These are phyloP conservation scores for Crocodylus rhombifer DNA, from an alignment of 2,797 vertebrate species.

Conservation along the genomic window DNA sequence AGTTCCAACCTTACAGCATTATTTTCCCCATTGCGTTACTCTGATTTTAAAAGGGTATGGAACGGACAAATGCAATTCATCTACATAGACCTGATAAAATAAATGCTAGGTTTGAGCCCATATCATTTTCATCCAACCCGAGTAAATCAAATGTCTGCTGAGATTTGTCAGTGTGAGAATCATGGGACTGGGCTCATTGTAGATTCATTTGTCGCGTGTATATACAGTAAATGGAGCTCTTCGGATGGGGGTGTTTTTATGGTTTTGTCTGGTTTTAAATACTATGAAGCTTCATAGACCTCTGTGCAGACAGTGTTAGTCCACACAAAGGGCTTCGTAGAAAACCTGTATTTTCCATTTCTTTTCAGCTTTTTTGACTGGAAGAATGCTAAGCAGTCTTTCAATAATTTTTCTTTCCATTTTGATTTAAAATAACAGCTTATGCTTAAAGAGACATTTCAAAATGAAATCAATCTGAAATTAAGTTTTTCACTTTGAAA, in stretches of 20 bases:
- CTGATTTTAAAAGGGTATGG: conserved; percentile 46
- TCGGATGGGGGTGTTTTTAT: conserved; percentile 12
- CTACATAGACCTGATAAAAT: conserved; percentile 41
- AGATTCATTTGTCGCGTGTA: conserved; percentile 34
- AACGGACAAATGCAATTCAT: conserved; percentile 10
- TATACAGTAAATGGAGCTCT: background rate
- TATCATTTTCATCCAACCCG: conserved; percentile 17
- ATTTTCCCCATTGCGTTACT: conserved; percentile 40
- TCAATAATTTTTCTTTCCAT: background rate
- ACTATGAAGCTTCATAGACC: background rate
- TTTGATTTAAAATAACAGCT: conserved; percentile 17
- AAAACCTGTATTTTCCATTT: background rate
- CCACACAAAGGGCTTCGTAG: conserved; percentile 5
- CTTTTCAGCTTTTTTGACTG: background rate
- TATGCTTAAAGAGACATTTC: conserved; percentile 14
- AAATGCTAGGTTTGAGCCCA: background rate
- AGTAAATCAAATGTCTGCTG: conserved; percentile 46
- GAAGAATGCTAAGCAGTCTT: background rate
- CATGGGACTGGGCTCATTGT: background rate
- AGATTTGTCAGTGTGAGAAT: background rate
- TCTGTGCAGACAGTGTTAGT: background rate
- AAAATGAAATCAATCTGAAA: background rate
- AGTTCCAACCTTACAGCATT: background rate
- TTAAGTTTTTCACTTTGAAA: background rate
- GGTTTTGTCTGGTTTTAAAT: background rate